Evolutionary conservation across 2,113 vertebrate genomes (phyloP), one percentile per base, ranked within the genome.

Genomic region (Patagioenas fasciata): DNA sequence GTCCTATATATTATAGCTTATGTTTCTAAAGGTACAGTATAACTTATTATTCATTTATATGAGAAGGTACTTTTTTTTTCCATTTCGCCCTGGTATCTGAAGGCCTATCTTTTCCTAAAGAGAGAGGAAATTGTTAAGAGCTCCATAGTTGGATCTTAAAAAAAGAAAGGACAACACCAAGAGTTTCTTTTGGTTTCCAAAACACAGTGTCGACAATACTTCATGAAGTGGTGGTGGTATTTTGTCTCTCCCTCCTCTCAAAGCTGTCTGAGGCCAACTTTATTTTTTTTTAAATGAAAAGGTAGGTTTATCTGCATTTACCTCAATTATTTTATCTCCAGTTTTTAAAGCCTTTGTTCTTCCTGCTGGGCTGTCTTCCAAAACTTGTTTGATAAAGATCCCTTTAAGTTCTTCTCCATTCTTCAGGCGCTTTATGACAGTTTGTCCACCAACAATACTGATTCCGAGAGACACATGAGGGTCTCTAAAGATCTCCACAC

Each of bases 301-400:
- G 58, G 79, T 66, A 79, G 12, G 50, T 87, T 91, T 96, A 72
- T 89, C 82, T 79, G 60, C 88, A 95, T 95, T 98, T 97, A 99
- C 99, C 98, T 99, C 98, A 79, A 99, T 98, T 96, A 99, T 99
- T 98, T 99, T 99, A 98, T 99, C 99, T 85, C 99, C 99, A 31
- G 99, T 99, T 98, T 99, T 99, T 78, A 99, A 98, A 56, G 98
- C 97, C 1, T 93, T 95, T 9, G 98, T 98, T 80, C 96, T 98
- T 94, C 98, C 99, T 18, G 99, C 99, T 26, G 99, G 99, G 87
- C 99, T 99, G 82, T 98, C 98, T 56, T 98, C 96, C 88, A 99
- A 92, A 57, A 99, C 99, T 96, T 99, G 99, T 90, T 99, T 99
- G 97, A 99, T 99, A 97, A 99, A 99, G 97, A 99, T 99, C 17